A percentile compares a stretch with the other conserved stretches of the same genome.
phyloP scores from a whole-genome alignment of 2,888 invertebrate species.

The Conops quadrifasciatus region DNA sequence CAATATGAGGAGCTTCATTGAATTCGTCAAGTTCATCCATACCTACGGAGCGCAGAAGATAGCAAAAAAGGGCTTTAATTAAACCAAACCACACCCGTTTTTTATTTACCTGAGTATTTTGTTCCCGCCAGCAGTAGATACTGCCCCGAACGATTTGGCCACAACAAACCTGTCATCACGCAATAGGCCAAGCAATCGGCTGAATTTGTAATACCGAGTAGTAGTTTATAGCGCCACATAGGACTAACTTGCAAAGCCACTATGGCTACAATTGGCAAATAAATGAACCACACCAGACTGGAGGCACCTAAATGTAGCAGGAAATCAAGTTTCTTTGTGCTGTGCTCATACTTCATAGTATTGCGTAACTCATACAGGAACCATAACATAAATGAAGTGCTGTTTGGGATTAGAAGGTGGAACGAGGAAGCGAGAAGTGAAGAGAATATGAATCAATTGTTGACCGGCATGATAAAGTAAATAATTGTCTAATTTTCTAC shows the following conservation, averaged over 20 bases:
- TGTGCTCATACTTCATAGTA: slow-evolving; percentile 83
- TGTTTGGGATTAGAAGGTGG: slow-evolving; percentile 47
- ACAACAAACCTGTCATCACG: slow-evolving; percentile 93
- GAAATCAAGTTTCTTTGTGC: slow-evolving; percentile 87
- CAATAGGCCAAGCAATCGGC: slow-evolving; percentile 95
- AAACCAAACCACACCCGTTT: background rate
- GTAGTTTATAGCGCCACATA: slow-evolving; percentile 93
- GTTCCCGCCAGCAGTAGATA: slow-evolving; percentile 84
- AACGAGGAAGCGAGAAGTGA: no score
- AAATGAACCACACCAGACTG: slow-evolving; percentile 97
- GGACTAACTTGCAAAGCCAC: slow-evolving; percentile 93
- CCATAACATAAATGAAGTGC: slow-evolving; percentile 85
- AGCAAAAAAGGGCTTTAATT: background rate
- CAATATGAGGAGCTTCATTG: slow-evolving; percentile 88
- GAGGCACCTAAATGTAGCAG: slow-evolving; percentile 96
- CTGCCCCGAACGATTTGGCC: slow-evolving; percentile 94
- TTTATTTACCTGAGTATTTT: slow-evolving; percentile 69
- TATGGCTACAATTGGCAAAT: slow-evolving; percentile 92
- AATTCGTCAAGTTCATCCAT: slow-evolving; percentile 89
- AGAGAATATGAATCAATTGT: no score
- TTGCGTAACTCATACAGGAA: slow-evolving; percentile 79
- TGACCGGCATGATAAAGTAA: no score
- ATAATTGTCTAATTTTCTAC: no score
- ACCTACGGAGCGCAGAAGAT: slow-evolving; percentile 60
- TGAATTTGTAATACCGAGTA: slow-evolving; percentile 93